Conservation (phyloP, 2,888 invertebrate species). For the Allolobophora icterica region DNA sequence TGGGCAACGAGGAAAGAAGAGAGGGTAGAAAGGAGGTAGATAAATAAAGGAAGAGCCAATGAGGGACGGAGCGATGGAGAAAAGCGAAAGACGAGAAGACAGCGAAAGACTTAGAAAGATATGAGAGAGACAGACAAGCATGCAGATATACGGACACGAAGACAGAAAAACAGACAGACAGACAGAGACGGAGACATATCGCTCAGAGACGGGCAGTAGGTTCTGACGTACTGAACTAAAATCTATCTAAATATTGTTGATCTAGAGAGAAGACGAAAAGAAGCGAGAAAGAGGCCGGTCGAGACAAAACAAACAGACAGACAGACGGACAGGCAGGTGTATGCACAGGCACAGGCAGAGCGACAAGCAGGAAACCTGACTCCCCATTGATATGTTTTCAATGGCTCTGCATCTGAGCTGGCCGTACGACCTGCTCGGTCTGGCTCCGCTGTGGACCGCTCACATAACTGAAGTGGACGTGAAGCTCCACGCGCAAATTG, state of each 20-base stretch:
- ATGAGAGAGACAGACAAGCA: background rate
- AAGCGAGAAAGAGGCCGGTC: background rate
- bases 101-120: background rate
- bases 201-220: background rate
- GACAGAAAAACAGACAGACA: background rate
- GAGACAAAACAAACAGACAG: conserved; percentile 17
- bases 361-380: conserved; percentile 2
- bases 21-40: background rate
- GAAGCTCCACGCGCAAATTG: background rate
- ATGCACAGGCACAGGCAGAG: background rate
- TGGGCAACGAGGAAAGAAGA: background rate
- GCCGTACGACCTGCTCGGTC: conserved; percentile 2
- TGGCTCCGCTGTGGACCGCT: background rate
- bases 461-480: background rate
- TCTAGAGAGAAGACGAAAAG: background rate
- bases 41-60: background rate
- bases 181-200: background rate
- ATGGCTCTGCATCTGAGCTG: conserved; percentile 12
- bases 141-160: background rate
- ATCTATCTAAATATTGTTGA: conserved; percentile 17
- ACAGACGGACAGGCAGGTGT: background rate
- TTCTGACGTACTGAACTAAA: conserved; percentile 11
- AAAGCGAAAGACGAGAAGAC: background rate
- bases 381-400: conserved; percentile 17
- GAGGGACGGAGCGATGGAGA: background rate